Evolutionary conservation across 2,888 invertebrate genomes (phyloP), one percentile per base, ranked within the genome.

Genomic region (Agonopterix alstromeriana): DNA sequence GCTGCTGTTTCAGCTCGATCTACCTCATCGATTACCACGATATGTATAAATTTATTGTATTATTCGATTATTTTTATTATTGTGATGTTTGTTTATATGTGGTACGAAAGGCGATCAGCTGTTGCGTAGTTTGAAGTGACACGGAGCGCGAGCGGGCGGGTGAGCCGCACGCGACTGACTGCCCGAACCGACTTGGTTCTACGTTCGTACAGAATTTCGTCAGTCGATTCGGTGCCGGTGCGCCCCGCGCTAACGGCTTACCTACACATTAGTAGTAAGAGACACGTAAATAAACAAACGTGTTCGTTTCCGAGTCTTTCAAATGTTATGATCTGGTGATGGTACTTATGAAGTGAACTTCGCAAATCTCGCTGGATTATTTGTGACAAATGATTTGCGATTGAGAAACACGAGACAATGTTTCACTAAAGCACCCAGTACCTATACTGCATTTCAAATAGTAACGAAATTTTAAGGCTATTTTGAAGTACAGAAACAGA

Each of bases 241-340:
- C 46, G 52, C 10, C 42, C 42, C 46, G 40, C 40, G 35, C 10
- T 14, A 46, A 38, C 40, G 38, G 14, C 45, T 36, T 10, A 80
- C 72, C 70, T 77, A 78, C 82, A 78, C 82, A 76, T 74, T 74
- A 74, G 64, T 83, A 83, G 80, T 82, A 85, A 79, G 68, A 47
- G 67, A 71, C 77, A 79, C 67, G 82, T 86, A 86, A 86, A 86
- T 80, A 86, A 86, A 86, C 83, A 81, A 77, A 52, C 49, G 48
- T 49, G 49, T 48, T 52, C 48, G 36, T 44, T 42, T 41, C 40
- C 17, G 11, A 27, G 27, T 27, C 27, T 27, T 27, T 27, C 27
- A 27, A 27, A 1, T 27, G 27, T 27, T 27, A 27, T 27, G 17
- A 17, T 27, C 27, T 27, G 27, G 27, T 27, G 27, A 27, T 27